phyloP scores from a whole-genome alignment of 2,113 vertebrate genomes.

The Apus apus region DNA sequence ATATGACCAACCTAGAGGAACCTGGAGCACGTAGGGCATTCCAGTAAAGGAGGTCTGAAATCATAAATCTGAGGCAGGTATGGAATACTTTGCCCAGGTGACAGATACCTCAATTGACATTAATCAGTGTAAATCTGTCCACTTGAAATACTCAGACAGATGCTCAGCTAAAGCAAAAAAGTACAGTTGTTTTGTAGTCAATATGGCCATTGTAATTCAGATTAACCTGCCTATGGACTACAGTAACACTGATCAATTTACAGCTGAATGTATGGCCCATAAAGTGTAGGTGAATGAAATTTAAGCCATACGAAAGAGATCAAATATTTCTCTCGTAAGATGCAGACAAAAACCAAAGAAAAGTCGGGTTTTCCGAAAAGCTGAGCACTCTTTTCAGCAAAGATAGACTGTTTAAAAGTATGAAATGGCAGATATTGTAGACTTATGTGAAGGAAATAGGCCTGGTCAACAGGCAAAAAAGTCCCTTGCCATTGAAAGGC shows the following conservation, averaged over 20 bases:
- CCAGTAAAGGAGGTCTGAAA: background rate
- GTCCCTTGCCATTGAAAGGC: background rate
- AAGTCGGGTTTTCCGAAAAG: accelerated
- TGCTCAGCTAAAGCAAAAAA: background rate
- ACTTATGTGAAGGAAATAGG: background rate
- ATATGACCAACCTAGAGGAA: background rate
- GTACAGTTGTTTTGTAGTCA: background rate
- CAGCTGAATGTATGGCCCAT: accelerated
- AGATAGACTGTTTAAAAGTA: background rate
- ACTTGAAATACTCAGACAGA: background rate
- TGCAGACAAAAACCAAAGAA: background rate
- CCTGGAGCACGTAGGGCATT: accelerated
- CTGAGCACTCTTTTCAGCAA: background rate
- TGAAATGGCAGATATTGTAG: background rate
- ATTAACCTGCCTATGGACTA: background rate
- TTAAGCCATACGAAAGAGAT: background rate
- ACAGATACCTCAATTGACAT: background rate
- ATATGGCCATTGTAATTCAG: background rate
- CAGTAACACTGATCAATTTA: background rate
- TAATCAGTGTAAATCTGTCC: background rate
- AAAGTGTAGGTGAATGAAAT: background rate
- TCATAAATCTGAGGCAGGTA: background rate
- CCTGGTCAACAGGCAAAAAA: background rate
- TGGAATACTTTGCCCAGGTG: background rate
- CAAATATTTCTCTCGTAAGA: background rate